phyloP scores from a whole-genome alignment of 2,888 invertebrate genomes.

The Hydroisotoma schaefferi region DNA sequence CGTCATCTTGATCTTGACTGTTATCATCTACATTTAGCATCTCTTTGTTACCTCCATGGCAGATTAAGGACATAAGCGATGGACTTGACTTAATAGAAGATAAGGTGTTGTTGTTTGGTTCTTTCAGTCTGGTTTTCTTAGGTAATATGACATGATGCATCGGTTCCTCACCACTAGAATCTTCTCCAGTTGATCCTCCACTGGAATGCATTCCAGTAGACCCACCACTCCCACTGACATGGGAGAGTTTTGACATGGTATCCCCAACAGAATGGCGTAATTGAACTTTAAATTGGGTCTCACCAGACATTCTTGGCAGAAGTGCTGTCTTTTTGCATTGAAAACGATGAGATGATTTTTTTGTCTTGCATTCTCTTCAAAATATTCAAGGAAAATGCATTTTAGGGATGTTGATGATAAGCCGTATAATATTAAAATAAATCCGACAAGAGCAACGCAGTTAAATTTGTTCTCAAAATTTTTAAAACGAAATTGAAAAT shows the following conservation, averaged over 20 bases:
- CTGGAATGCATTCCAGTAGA: conserved; percentile 25
- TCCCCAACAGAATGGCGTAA: conserved; percentile 30
- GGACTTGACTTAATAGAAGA: conserved; percentile 25
- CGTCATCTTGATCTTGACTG: conserved; percentile 39
- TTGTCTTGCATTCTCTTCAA: too few species aligned
- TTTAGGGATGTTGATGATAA: too few species aligned
- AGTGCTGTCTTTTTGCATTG: too few species aligned
- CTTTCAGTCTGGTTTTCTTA: conserved; percentile 44
- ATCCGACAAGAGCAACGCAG: too few species aligned
- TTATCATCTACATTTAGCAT: conserved; percentile 34
- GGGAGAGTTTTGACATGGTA: conserved; percentile 27
- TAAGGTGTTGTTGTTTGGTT: conserved; percentile 36
- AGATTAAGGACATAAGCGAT: conserved; percentile 33
- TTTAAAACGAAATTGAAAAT: too few species aligned
- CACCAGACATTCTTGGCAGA: conserved; percentile 7
- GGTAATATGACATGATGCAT: conserved; percentile 37
- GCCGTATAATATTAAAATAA: too few species aligned
- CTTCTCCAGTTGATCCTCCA: conserved; percentile 35
- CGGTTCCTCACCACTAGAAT: conserved; percentile 42
- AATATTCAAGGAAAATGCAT: too few species aligned
- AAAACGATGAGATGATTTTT: too few species aligned
- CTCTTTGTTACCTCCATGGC: conserved; percentile 26
- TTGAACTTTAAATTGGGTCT: conserved; percentile 37
- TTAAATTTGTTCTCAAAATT: too few species aligned
- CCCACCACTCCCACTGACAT: conserved; percentile 28